Percentiles rank a stretch among this genome's conserved stretches.
phyloP scores from a whole-genome alignment of 2,888 invertebrate genomes.

The Plagiodera versicolora region DNA sequence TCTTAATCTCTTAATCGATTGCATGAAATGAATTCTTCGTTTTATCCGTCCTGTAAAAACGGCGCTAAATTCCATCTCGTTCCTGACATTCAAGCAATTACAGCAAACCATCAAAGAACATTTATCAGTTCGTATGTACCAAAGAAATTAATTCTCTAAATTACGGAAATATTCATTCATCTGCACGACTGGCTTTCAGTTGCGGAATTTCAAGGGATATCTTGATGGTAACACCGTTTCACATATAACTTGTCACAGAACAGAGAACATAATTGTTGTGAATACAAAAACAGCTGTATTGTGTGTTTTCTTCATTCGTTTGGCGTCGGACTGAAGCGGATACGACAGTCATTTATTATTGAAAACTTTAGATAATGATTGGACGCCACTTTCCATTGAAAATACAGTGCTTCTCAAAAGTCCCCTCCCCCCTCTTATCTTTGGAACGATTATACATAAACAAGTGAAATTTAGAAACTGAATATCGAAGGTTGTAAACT shows the following conservation, averaged over 20 bases:
- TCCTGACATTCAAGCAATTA: conserved; percentile 39
- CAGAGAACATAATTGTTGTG: conserved; percentile 1
- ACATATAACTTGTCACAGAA: conserved; percentile 17
- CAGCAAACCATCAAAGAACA: conserved; percentile 33
- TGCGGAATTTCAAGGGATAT: conserved; percentile 10
- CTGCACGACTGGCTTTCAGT: conserved; percentile 17
- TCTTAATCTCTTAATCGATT: too few relatives aligned
- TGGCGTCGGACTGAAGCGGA: conserved; percentile 3
- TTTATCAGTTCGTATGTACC: conserved; percentile 35
- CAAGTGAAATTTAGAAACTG: too few relatives aligned
- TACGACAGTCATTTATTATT: too few relatives aligned
- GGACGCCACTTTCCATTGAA: too few relatives aligned
- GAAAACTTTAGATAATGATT: background rate
- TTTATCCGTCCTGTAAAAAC: background rate
- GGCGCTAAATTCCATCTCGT: conserved; percentile 42
- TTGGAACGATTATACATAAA: too few relatives aligned
- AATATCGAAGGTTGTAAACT: too few relatives aligned
- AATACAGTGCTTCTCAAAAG: too few relatives aligned
- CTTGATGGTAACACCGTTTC: conserved; percentile 17
- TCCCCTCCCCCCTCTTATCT: too few relatives aligned
- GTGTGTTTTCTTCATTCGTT: conserved; percentile 2
- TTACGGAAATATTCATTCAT: conserved; percentile 30
- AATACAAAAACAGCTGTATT: background rate
- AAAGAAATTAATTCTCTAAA: conserved; percentile 26
- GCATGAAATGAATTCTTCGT: background rate